Base-by-base conservation (phyloP, 1,140 invertebrate genomes). In the Anoplolepis gracilipes region DNA sequence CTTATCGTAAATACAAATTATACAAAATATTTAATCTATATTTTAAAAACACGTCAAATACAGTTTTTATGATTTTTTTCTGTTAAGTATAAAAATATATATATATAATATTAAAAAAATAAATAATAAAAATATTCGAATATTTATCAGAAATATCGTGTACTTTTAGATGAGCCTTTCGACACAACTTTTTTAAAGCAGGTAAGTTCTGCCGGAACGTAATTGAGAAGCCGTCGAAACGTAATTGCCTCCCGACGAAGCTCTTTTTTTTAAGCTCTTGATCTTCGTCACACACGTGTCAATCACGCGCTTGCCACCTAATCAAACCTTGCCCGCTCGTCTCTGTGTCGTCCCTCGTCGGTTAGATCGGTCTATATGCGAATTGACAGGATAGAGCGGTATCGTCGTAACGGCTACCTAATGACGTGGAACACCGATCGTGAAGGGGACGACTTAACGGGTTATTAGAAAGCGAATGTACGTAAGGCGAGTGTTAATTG, bases 401-500 rank as follows among this genome's bases (percentile, higher is more conserved):
- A n/a, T n/a, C 16, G 3, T 10, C 36, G 16, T 49, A 19, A 49
- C 16, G 46, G 46, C 16, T 49, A 16, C 2, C 7, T 73, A 59
- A 57, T 36, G 39, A 69, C 22, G 49, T 3, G 30, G 76, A 86
- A 75, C 55, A 30, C n/a, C 46, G 13, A 62, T 39, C 55, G 30
- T 42, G 30, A 57, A 11, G 0, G 6, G 39, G 55, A 16, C 42
- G 46, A 84, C 67, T 72, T 61, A 84, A 76, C 19, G 61, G 53
- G 33, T 57, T 62, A 65, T 73, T 84, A 67, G 61, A 75, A 79
- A 46, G 46, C 67, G 59, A 73, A 53, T 19, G 36, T 61, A 73
- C 81, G 42, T 36, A 84, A 62, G 69, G 30, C 42, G 22, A 78
- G 75, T 65, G 75, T 59, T 67, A 85, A 85, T 79, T 55, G 75